Percentiles rank a stretch among this genome's conserved stretches.
These are phyloP conservation scores for Periophthalmodon schlosseri DNA, from an alignment of 2,113 vertebrate genomes.

Conservation along the genomic window DNA sequence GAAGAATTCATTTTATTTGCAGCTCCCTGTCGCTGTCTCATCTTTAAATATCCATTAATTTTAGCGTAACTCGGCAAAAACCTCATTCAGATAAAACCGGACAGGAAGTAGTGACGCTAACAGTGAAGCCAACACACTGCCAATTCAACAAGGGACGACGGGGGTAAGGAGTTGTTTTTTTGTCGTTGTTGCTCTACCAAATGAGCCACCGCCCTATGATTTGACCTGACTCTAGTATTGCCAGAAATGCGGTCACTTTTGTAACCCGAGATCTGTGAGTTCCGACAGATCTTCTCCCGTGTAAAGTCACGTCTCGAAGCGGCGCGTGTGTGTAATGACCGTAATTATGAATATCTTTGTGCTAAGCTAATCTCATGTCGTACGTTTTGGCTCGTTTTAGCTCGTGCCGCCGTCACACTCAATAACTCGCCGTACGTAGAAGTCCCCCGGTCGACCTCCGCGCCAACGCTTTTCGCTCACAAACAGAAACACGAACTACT, in stretches of 20 bases:
- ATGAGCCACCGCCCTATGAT: too few species aligned
- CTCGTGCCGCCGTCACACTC: slow-evolving; percentile 35
- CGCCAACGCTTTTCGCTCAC: neutral
- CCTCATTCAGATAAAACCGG: too few species aligned
- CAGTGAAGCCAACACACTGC: too few species aligned
- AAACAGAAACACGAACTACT: neutral
- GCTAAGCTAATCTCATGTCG: slow-evolving; percentile 35
- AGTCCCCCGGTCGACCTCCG: slow-evolving; percentile 32
- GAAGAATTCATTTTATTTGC: too few species aligned
- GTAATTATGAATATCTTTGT: slow-evolving; percentile 58
- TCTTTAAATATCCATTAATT: too few species aligned
- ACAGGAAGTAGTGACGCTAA: too few species aligned
- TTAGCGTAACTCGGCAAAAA: too few species aligned
- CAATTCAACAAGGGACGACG: too few species aligned
- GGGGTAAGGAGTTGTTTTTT: too few species aligned
- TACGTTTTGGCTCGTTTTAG: slow-evolving; percentile 32
- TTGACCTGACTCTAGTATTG: neutral
- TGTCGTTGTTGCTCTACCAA: too few species aligned
- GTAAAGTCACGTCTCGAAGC: slow-evolving; percentile 40
- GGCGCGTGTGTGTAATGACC: slow-evolving; percentile 58
- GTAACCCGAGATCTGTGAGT: neutral
- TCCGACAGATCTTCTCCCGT: neutral
- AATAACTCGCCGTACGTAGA: slow-evolving; percentile 8
- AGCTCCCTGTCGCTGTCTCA: too few species aligned
- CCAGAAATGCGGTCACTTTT: neutral